A percentile compares a stretch with the other conserved stretches of the same genome.
Conservation (phyloP, 2,797 vertebrate species). For the Vireo griseus region DNA sequence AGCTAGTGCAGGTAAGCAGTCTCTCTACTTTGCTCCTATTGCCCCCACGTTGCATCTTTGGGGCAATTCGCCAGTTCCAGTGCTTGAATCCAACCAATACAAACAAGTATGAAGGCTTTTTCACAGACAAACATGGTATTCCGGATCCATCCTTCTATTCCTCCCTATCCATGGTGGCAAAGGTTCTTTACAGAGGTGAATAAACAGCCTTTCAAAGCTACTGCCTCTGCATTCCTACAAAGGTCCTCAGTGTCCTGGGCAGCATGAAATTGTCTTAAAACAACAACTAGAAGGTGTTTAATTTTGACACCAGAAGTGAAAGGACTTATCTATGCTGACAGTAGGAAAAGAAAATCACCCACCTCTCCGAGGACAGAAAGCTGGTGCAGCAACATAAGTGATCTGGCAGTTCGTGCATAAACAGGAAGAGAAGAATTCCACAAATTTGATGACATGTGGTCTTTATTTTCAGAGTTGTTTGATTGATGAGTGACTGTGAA, state of each 20-base stretch:
- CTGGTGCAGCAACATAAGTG: conserved; percentile 46
- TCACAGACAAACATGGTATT: not conserved
- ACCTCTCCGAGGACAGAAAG: not conserved
- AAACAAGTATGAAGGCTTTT: not conserved
- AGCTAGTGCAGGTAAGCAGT: not conserved
- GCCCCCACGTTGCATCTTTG: not conserved
- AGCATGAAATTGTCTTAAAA: not conserved
- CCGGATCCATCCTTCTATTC: not conserved
- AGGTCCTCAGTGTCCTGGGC: not conserved
- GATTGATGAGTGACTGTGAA: conserved; percentile 62
- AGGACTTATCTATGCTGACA: not conserved
- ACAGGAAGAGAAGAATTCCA: conserved; percentile 58
- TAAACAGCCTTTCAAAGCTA: not conserved
- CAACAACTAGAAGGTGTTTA: not conserved
- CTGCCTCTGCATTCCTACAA: not conserved
- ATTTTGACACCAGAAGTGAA: not conserved
- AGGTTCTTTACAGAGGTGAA: not conserved
- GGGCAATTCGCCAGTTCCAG: not conserved
- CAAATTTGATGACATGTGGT: conserved; percentile 65
- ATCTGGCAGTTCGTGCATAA: conserved; percentile 58
- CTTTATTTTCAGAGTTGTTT: conserved; percentile 62
- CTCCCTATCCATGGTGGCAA: not conserved
- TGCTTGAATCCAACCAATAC: not conserved
- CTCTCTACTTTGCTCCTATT: not conserved
- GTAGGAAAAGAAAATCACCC: conserved; percentile 11